Conservation (phyloP, 2,797 vertebrate genomes). For the Tokudaia muenninki region DNA sequence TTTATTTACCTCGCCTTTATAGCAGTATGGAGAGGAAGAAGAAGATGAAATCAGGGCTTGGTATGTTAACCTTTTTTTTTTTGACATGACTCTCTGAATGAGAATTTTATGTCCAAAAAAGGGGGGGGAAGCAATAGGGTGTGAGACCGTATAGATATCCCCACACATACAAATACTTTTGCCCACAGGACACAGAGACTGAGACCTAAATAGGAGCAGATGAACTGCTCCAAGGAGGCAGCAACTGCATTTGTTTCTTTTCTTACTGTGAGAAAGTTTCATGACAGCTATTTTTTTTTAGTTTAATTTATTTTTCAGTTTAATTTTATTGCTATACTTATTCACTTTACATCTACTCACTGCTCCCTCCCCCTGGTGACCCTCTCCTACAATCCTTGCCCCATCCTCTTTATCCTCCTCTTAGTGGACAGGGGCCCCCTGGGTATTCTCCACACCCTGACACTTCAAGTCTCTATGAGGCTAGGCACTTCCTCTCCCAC, state of each 20-base stretch:
- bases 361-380: neutral
- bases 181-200: neutral
- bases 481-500: neutral
- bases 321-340: neutral
- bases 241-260: neutral
- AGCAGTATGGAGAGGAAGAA: neutral
- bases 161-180: neutral
- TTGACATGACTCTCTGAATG: neutral
- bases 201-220: neutral
- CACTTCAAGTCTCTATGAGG: neutral
- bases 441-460: neutral
- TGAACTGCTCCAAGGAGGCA: neutral
- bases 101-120: neutral
- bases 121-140: neutral
- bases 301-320: neutral
- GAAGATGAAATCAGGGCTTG: neutral
- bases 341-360: neutral
- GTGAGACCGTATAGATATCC: neutral
- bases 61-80: slow-evolving; percentile 21
- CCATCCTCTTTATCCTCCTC: neutral
- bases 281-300: neutral
- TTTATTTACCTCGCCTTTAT: slow-evolving; percentile 39
- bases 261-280: slow-evolving; percentile 25
- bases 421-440: neutral
- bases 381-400: neutral